Conservation (phyloP, 1,140 invertebrate species). For the Conopomorpha cramerella region DNA sequence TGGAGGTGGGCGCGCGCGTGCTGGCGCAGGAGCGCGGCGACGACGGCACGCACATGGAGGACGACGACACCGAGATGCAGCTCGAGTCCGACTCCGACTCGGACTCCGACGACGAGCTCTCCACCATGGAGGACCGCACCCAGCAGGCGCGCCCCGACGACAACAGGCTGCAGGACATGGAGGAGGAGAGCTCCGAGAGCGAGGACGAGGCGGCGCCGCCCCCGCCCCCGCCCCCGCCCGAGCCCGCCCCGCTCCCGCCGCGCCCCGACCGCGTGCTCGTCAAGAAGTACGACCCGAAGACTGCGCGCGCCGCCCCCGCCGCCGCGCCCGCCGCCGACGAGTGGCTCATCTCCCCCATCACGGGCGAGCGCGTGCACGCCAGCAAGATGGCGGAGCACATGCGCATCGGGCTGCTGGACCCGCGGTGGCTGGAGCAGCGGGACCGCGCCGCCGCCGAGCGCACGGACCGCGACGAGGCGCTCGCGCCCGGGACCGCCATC, state of each 20-base stretch:
- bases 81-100: conserved; percentile 65
- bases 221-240: conserved; percentile 48
- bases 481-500: conserved; percentile 74
- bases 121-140: conserved; percentile 69
- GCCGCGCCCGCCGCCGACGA: conserved; percentile 74
- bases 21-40: conserved; percentile 77
- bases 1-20: conserved; percentile 93
- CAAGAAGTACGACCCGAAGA: conserved; percentile 97
- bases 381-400: conserved; percentile 98
- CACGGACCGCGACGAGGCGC: conserved; percentile 46
- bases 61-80: conserved; percentile 72
- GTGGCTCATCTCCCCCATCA: conserved; percentile 97
- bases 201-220: conserved; percentile 72
- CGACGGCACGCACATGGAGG: conserved; percentile 41
- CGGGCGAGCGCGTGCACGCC: conserved; percentile 95
- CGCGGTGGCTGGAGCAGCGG: conserved; percentile 96
- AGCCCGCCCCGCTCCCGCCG: conserved; percentile 79
- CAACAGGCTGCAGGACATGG: conserved; percentile 82
- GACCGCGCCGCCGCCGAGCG: conserved; percentile 66
- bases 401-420: conserved; percentile 95
- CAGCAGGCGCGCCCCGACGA: conserved; percentile 50
- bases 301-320: conserved; percentile 63
- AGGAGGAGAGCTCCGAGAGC: conserved; percentile 80
- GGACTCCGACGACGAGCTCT: conserved; percentile 70
- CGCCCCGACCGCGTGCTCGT: conserved; percentile 94